Conservation (phyloP, 2,888 invertebrate species). For the Steinernema scapterisci region DNA sequence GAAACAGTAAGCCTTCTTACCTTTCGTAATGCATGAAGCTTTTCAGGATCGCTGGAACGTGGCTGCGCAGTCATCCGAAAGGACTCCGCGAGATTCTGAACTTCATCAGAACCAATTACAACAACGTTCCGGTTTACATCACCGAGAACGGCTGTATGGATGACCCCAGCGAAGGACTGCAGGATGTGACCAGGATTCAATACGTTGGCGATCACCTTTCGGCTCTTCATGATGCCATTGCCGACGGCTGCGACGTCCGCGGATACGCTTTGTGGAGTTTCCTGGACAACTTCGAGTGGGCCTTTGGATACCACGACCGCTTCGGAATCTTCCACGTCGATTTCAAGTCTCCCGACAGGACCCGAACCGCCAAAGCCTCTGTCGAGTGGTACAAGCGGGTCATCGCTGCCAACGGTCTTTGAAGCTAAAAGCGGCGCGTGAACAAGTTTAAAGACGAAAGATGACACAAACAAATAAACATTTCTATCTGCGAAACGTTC, state of each 20-base stretch:
- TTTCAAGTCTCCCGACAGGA: conserved; percentile 75
- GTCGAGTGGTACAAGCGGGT: conserved; percentile 47
- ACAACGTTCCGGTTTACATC: conserved; percentile 70
- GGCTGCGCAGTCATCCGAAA: conserved; percentile 69
- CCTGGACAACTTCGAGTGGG: conserved; percentile 83
- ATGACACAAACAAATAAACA: too few species aligned
- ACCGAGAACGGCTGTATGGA: conserved; percentile 39
- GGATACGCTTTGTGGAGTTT: conserved; percentile 81
- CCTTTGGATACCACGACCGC: conserved; percentile 75
- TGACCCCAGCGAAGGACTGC: conserved; percentile 34
- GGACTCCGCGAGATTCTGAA: conserved; percentile 73
- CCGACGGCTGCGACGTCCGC: conserved; percentile 64
- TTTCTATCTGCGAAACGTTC: too few species aligned
- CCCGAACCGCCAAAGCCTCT: conserved; percentile 76
- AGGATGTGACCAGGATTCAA: conserved; percentile 35
- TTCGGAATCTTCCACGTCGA: conserved; percentile 79
- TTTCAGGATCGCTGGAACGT: conserved; percentile 16
- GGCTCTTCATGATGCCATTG: conserved; percentile 33
- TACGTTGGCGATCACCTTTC: conserved; percentile 36
- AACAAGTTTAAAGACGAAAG: too few species aligned
- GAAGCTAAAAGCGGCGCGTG: too few species aligned
- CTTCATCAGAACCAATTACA: conserved; percentile 74
- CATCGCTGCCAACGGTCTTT: conserved; percentile 24
- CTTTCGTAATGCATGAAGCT: too few species aligned
- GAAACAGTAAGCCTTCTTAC: conserved; percentile 10